These are phyloP conservation scores for Atopsyche davidsoni DNA, from an alignment of 1,140 invertebrate genomes.

Conservation along the genomic window DNA sequence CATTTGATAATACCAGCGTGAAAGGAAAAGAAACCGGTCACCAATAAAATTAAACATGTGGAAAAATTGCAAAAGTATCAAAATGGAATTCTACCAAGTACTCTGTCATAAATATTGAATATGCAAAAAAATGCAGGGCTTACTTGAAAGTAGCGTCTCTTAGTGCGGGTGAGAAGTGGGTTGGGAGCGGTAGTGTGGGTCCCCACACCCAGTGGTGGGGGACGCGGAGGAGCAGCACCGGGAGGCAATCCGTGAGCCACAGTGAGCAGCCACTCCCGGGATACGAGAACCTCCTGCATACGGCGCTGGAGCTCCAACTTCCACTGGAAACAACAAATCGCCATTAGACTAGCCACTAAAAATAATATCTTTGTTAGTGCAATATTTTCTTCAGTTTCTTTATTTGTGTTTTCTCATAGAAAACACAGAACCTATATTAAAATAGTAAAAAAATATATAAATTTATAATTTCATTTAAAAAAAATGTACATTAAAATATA, in stretches of 20 bases:
- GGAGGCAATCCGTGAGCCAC: slow-evolving; percentile 49
- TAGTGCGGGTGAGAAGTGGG: slow-evolving; percentile 39
- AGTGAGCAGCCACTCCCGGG: slow-evolving; percentile 56
- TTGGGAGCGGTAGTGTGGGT: slow-evolving; percentile 37
- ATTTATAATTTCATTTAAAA: no score
- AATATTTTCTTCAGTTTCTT: no score
- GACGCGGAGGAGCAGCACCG: slow-evolving; percentile 41
- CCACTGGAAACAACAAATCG: slow-evolving; percentile 10
- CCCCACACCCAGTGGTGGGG: slow-evolving; percentile 20
- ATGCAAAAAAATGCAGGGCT: slow-evolving; percentile 4
- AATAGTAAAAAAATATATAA: no score
- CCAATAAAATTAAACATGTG: no score
- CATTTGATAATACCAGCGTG: not conserved
- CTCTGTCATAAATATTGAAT: no score
- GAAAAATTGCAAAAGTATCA: no score
- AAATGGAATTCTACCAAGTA: no score
- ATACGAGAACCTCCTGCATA: slow-evolving; percentile 53
- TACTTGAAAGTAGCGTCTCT: slow-evolving; percentile 32
- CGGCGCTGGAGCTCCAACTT: slow-evolving; percentile 25
- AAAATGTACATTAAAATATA: no score
- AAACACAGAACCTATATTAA: no score
- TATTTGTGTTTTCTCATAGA: no score
- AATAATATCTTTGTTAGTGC: no score
- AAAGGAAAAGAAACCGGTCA: not conserved
- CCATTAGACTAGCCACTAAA: no score